Base-by-base conservation (phyloP, 2,113 vertebrate genomes). In the Apaloderma vittatum region DNA sequence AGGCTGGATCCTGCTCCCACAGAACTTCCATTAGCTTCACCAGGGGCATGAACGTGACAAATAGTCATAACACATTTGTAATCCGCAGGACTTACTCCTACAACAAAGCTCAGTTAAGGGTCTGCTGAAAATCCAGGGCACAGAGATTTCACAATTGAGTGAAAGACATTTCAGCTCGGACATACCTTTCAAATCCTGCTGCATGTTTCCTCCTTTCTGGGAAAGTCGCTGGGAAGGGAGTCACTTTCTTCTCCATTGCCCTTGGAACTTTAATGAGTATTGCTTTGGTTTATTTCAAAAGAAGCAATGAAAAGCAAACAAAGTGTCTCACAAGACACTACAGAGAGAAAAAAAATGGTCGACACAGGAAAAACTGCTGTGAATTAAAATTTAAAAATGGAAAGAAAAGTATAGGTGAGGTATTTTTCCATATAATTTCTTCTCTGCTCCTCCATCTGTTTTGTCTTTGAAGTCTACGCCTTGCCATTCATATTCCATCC, bases 211-310 rank as follows among this genome's bases (percentile, higher is more conserved):
- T 97, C 86, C 55, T 86, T 95, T 97, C 88, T 91, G 97, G 96
- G 91, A 97, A 95, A 97, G 97, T 94, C 62, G 97, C 82, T 96
- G 88, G 94, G 89, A 95, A 88, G 90, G 96, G 62, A 90, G 91
- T 90, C 97, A 90, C 43, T 94, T 70, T 98, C 97, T 98, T 98
- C 97, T 97, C 97, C 97, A 96, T 95, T 96, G 93, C 97, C 97
- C 98, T 98, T 94, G 94, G 98, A 95, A 96, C 96, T 97, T 97
- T 97, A 97, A 89, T 97, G 96, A 97, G 94, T 98, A 97, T 97
- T 97, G 98, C 98, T 98, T 98, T 98, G 98, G 98, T 98, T 98
- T 98, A 97, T 98, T 98, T 98, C 98, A 98, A 98, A 96, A 97
- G 95, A 95, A 98, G 97, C 81, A 97, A 98, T 97, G 97, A 97